A percentile compares a stretch with the other conserved stretches of the same genome.
These are phyloP conservation scores for Sebastes diploproa DNA, from an alignment of 2,797 vertebrate genomes.

Conservation along the genomic window DNA sequence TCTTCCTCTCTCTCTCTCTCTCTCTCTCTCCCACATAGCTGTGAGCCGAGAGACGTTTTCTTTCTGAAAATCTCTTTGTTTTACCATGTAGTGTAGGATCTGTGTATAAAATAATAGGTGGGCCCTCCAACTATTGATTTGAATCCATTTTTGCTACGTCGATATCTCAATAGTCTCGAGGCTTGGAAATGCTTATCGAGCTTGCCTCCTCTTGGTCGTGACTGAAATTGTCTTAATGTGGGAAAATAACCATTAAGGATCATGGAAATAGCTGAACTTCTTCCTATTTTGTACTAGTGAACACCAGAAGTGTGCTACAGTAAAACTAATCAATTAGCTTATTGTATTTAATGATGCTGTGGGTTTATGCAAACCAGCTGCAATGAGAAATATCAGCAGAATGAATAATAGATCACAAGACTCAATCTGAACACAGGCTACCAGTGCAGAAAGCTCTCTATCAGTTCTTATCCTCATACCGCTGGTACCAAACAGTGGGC, in stretches of 20 bases:
- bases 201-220: background rate
- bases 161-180: slow-evolving; percentile 39
- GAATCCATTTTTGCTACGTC: slow-evolving; percentile 36
- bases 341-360: slow-evolving; percentile 68
- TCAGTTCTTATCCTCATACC: slow-evolving; percentile 43
- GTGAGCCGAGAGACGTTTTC: slow-evolving; percentile 37
- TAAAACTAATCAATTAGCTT: slow-evolving; percentile 63
- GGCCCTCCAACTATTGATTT: slow-evolving; percentile 54
- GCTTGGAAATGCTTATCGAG: slow-evolving; percentile 8
- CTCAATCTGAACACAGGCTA: slow-evolving; percentile 59
- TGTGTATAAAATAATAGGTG: slow-evolving; percentile 38
- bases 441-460: slow-evolving; percentile 54
- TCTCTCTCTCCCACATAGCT: slow-evolving; percentile 38
- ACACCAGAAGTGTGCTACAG: slow-evolving; percentile 20
- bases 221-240: slow-evolving; percentile 17
- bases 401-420: slow-evolving; percentile 82
- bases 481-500: slow-evolving; percentile 34
- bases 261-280: slow-evolving; percentile 1
- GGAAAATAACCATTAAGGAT: slow-evolving; percentile 5
- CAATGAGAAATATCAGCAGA: slow-evolving; percentile 70
- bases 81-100: slow-evolving; percentile 38
- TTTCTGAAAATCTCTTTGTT: slow-evolving; percentile 45
- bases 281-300: slow-evolving; percentile 12
- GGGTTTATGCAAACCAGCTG: slow-evolving; percentile 64
- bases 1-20: slow-evolving; percentile 40